phyloP scores from a whole-genome alignment of 2,888 invertebrate species.

The Epsilonema sp. region DNA sequence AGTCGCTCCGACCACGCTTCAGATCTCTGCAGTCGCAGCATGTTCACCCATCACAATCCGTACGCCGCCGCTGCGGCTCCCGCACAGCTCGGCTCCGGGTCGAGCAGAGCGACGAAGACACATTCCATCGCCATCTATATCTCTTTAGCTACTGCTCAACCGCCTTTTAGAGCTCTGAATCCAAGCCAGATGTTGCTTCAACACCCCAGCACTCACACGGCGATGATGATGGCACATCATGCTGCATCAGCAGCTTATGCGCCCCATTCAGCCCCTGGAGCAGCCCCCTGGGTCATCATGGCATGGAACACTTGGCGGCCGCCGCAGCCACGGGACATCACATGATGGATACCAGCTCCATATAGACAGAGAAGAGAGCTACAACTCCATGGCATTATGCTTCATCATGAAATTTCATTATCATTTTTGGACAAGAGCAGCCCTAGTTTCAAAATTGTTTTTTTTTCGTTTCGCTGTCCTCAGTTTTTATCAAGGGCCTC shows the following conservation, averaged over 20 bases:
- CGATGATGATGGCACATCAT: slow-evolving; percentile 35
- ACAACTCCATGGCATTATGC: too few species aligned
- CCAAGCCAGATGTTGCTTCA: slow-evolving; percentile 28
- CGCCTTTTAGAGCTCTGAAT: background rate
- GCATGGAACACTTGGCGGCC: slow-evolving; percentile 29
- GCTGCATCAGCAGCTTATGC: slow-evolving; percentile 31
- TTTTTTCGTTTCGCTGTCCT: too few species aligned
- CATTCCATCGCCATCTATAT: background rate
- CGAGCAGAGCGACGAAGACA: too few species aligned
- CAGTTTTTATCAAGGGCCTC: too few species aligned
- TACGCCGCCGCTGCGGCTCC: slow-evolving; percentile 2
- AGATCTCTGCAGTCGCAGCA: slow-evolving; percentile 1
- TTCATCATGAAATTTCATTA: too few species aligned
- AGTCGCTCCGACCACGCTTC: background rate
- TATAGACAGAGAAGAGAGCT: too few species aligned
- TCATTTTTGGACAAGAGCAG: too few species aligned
- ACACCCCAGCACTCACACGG: slow-evolving; percentile 31
- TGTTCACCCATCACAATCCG: slow-evolving; percentile 6
- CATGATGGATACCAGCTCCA: too few species aligned
- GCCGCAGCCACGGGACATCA: slow-evolving; percentile 23
- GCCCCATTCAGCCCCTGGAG: slow-evolving; percentile 23
- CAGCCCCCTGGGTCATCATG: slow-evolving; percentile 29
- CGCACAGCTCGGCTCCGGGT: too few species aligned
- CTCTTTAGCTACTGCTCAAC: background rate
- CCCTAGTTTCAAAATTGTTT: too few species aligned